phyloP scores from a whole-genome alignment of 1,140 invertebrate genomes.

The Sminthurinus signatus region DNA sequence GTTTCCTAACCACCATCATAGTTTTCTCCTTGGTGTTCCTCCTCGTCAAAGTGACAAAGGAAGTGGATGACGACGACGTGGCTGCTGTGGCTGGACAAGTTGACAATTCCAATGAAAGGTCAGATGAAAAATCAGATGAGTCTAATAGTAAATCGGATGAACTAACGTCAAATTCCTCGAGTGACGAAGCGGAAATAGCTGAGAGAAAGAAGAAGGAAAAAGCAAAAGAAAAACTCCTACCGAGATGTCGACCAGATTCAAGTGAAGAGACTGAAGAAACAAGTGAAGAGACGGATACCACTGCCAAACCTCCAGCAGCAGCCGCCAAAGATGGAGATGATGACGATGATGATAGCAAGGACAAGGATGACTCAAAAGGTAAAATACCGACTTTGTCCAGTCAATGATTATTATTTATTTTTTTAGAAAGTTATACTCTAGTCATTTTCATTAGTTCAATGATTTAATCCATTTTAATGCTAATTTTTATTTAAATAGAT shows the following conservation, averaged over 20 bases:
- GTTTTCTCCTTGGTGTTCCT: conserved; percentile 33
- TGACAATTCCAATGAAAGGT: not conserved
- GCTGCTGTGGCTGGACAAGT: not conserved
- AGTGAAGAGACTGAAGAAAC: conserved; percentile 17
- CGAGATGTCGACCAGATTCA: not conserved
- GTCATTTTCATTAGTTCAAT: too few relatives aligned
- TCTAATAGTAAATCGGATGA: conserved; percentile 10
- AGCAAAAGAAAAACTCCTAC: not conserved
- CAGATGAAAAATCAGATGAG: too few relatives aligned
- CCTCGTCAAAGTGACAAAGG: conserved; percentile 25
- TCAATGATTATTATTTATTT: too few relatives aligned
- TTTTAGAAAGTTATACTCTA: too few relatives aligned
- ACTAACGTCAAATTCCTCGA: conserved; percentile 12
- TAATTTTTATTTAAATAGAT: too few relatives aligned
- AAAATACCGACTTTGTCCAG: too few relatives aligned
- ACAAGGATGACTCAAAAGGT: conserved; percentile 1
- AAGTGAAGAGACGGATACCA: not conserved
- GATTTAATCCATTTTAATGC: too few relatives aligned
- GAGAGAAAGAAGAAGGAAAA: not conserved
- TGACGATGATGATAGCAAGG: not conserved
- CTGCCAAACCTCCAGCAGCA: not conserved
- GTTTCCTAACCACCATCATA: conserved; percentile 31
- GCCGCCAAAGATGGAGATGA: not conserved
- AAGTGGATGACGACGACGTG: not conserved
- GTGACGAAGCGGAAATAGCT: conserved; percentile 7